A percentile compares a stretch with the other conserved stretches of the same genome.
phyloP scores from a whole-genome alignment of 1,140 invertebrate species.

The Eupristina koningsbergeri region DNA sequence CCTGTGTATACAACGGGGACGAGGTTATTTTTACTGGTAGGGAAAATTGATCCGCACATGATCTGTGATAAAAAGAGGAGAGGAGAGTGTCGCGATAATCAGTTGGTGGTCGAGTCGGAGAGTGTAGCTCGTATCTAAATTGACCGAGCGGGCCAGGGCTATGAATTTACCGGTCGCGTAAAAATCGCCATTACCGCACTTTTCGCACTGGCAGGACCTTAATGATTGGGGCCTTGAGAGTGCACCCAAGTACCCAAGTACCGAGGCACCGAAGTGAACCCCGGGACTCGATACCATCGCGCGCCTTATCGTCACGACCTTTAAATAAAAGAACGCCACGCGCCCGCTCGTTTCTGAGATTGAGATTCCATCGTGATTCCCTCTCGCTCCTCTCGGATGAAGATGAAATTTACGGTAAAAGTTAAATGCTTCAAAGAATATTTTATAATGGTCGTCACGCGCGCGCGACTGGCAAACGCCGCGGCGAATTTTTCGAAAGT shows the following conservation, averaged over 20 bases:
- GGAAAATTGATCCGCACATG: no score
- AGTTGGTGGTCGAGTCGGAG: neutral
- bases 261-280: conserved; percentile 36
- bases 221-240: conserved; percentile 54
- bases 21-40: no score
- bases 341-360: conserved; percentile 47
- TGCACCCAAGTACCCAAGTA: no score
- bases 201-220: conserved; percentile 55
- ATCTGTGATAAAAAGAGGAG: neutral
- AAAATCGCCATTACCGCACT: conserved; percentile 55
- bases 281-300: conserved; percentile 29
- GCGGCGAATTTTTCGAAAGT: conserved; percentile 26
- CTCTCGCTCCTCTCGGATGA: neutral
- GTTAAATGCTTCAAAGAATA: conserved; percentile 37
- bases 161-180: conserved; percentile 58
- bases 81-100: conserved; percentile 30
- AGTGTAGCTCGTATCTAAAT: conserved; percentile 57
- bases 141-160: conserved; percentile 53
- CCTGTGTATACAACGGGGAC: no score
- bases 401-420: conserved; percentile 44
- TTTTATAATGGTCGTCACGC: conserved; percentile 36
- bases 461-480: neutral
- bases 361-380: neutral
- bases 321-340: conserved; percentile 61
- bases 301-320: conserved; percentile 56